Percentiles rank a stretch among this genome's conserved stretches.
These are phyloP conservation scores for Harpalus rubripes DNA, from an alignment of 2,888 invertebrate genomes.

Conservation along the genomic window DNA sequence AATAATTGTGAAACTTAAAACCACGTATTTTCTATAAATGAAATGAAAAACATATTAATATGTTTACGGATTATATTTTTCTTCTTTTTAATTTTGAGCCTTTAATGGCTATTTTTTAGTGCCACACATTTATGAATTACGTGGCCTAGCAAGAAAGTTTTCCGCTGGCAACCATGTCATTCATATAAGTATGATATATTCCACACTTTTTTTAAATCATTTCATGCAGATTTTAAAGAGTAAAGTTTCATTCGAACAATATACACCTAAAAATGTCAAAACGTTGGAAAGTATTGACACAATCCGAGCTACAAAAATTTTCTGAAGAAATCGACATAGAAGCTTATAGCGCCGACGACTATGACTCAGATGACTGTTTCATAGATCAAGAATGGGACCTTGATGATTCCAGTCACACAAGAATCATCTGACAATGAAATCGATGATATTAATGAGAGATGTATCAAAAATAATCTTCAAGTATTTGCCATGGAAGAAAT, in stretches of 20 bases:
- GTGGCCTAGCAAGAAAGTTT: neutral
- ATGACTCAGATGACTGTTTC: constrained; percentile 39
- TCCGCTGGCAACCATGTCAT: neutral
- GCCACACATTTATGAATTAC: too few relatives aligned
- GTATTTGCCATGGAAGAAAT: neutral
- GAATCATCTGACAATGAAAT: constrained; percentile 41
- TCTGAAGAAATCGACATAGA: neutral
- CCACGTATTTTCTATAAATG: too few relatives aligned
- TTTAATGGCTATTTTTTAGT: too few relatives aligned
- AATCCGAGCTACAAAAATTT: neutral
- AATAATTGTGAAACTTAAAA: too few relatives aligned
- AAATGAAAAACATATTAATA: too few relatives aligned
- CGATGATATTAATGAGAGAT: too few relatives aligned
- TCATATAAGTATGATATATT: neutral
- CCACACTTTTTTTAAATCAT: neutral
- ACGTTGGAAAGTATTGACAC: too few relatives aligned
- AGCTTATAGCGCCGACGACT: neutral
- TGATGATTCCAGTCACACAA: neutral
- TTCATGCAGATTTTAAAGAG: too few relatives aligned
- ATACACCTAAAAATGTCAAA: too few relatives aligned
- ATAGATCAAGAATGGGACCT: constrained; percentile 21
- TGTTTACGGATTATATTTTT: too few relatives aligned
- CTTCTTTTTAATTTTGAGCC: too few relatives aligned
- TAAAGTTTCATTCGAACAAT: too few relatives aligned
- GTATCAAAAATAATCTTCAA: neutral